phyloP scores from a whole-genome alignment of 2,113 vertebrate species.

The Sander vitreus region DNA sequence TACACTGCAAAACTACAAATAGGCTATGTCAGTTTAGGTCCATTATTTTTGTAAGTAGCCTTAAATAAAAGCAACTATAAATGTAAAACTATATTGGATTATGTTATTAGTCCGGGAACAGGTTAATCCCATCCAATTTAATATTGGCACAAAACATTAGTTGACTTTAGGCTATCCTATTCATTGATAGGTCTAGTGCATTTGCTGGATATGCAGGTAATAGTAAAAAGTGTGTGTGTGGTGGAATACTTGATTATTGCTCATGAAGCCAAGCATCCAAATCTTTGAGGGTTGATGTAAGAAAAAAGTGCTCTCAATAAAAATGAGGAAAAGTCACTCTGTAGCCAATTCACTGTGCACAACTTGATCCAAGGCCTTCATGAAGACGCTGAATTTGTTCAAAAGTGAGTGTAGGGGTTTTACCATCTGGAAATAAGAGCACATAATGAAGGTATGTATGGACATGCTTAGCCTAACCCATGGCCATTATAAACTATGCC shows the following conservation, averaged over 20 bases:
- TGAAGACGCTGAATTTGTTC: neutral
- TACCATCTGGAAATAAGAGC: neutral
- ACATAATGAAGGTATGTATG: neutral
- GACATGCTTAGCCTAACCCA: neutral
- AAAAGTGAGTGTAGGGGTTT: neutral
- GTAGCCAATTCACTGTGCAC: neutral
- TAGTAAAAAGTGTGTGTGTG: neutral
- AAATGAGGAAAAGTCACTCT: neutral
- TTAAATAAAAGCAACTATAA: neutral
- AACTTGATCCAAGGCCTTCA: neutral
- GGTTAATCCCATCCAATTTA: conserved; percentile 14
- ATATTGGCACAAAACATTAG: neutral
- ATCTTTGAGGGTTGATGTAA: neutral
- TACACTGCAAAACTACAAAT: neutral
- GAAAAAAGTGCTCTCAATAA: neutral
- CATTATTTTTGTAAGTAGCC: neutral
- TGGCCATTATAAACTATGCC: neutral
- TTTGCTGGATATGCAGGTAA: neutral
- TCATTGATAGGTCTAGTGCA: neutral
- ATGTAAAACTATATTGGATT: neutral
- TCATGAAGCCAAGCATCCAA: neutral
- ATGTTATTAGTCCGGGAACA: conserved; percentile 3
- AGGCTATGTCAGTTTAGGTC: neutral
- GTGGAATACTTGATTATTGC: neutral
- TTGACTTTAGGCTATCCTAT: conserved; percentile 1